Evolutionary conservation across 1,140 invertebrate genomes (phyloP).

Genomic region (Latrodectus geometricus): DNA sequence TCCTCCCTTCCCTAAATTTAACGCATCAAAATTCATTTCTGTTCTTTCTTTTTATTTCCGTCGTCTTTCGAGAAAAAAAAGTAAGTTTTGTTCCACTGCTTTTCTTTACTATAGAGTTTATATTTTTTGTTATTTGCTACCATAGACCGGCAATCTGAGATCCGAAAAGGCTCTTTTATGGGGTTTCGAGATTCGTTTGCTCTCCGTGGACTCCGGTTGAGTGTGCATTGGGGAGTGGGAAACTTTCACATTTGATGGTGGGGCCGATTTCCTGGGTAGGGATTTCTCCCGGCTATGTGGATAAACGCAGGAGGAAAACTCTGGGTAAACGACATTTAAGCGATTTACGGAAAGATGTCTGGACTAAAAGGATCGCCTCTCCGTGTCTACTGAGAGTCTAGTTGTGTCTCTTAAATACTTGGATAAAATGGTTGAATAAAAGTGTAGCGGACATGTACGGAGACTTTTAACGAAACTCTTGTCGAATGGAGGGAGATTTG

Average conservation of each 20-base stretch:
- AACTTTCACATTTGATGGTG: slow-evolving; percentile 19
- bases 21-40: slow-evolving; percentile 40
- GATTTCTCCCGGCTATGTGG: neutral
- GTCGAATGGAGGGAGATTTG: neutral
- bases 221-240: neutral
- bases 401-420: neutral
- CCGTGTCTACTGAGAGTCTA: neutral
- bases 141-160: slow-evolving; percentile 19
- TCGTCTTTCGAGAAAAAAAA: neutral
- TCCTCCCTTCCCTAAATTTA: neutral
- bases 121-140: neutral
- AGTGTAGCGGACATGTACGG: neutral
- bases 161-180: slow-evolving; percentile 23
- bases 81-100: neutral
- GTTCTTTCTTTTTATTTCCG: neutral
- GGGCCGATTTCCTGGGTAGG: slow-evolving; percentile 9
- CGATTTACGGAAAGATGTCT: slow-evolving; percentile 34
- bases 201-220: neutral
- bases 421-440: neutral
- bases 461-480: slow-evolving; percentile 15
- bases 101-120: neutral
- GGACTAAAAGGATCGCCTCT: neutral
- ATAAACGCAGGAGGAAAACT: slow-evolving; percentile 21
- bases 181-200: slow-evolving; percentile 32
- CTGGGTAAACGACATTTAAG: slow-evolving; percentile 34